Base-by-base conservation (phyloP, 2,113 vertebrate genomes). In the Rattus rattus region DNA sequence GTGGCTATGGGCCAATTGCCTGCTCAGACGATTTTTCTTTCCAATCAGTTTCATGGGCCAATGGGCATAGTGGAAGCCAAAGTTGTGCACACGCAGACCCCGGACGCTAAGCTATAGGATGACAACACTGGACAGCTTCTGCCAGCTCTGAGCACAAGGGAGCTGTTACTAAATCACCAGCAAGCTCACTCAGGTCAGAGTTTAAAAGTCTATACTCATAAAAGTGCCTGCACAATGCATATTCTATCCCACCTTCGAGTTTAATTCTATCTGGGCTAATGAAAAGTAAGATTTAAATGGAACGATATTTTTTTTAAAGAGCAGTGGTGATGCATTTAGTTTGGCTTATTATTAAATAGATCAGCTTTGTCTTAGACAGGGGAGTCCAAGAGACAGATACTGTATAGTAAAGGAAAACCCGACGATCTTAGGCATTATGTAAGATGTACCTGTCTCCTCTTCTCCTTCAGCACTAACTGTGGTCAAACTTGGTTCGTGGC, bases 1-100 rank as follows among this genome's bases (percentile, higher is more conserved):
- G 12, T 91, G 90, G 93, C 72, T 85, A n/a, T 1, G 75, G 72
- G 76, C 93, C 96, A 97, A 96, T 61, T 79, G 87, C 91, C 72
- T 92, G 52, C 47, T 91, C 52, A 88, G 87, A 65, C 43, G 73
- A 39, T 22, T 89, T 43, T 39, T 69, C 43, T 72, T 59, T 2
- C 73, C 85, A 73, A 96, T 95, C 92, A 91, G 63, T 95, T 91
- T 95, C 91, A 92, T 87, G 88, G 81, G 49, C 88, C 56, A 91
- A 94, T 47, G 91, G 94, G 89, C 69, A 72, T 47, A 47, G 63
- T 91, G 81, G 85, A 94, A 91, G 84, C 63, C 92, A 86, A 80
- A 94, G 85, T 47, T 72, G n/a, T 26, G 7, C 39, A 81, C 47
- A 24, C 26, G 3, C 22, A 75, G 72, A 73, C 72, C 49, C 54